Evolutionary conservation across 2,888 invertebrate species (phyloP).

Genomic region (Hymenopus coronatus): DNA sequence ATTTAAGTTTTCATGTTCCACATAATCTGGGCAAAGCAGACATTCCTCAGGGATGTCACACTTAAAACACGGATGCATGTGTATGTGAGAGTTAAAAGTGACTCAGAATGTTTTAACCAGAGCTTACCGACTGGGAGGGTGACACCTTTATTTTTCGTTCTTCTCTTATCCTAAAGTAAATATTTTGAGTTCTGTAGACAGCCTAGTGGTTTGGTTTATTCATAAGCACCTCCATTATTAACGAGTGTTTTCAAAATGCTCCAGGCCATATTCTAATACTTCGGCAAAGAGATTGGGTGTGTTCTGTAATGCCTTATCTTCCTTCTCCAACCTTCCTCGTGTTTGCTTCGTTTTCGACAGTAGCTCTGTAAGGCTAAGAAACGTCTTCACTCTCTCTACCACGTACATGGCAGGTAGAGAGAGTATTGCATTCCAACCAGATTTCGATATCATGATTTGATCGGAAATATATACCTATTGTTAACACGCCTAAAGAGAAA

Average conservation of each 20-base stretch:
- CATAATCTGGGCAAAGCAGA: no score
- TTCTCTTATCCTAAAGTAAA: neutral
- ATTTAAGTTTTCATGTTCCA: no score
- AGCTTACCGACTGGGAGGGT: neutral
- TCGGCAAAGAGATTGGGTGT: neutral
- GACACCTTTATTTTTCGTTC: neutral
- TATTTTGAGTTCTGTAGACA: neutral
- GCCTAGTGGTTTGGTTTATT: neutral
- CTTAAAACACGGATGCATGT: no score
- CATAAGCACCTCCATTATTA: neutral
- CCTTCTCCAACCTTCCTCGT: neutral
- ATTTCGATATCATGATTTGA: no score
- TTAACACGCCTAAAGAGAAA: no score
- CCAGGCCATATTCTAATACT: neutral
- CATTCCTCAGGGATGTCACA: no score
- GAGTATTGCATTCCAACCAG: no score
- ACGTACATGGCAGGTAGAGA: no score
- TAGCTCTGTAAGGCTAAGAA: neutral
- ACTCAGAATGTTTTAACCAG: neutral
- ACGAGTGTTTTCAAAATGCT: neutral
- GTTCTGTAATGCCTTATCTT: neutral
- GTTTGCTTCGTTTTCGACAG: neutral
- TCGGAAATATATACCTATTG: no score
- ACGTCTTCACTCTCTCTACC: no score
- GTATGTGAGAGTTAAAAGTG: no score